Conservation (phyloP, 2,113 vertebrate genomes). For the Porphyrio hochstetteri region DNA sequence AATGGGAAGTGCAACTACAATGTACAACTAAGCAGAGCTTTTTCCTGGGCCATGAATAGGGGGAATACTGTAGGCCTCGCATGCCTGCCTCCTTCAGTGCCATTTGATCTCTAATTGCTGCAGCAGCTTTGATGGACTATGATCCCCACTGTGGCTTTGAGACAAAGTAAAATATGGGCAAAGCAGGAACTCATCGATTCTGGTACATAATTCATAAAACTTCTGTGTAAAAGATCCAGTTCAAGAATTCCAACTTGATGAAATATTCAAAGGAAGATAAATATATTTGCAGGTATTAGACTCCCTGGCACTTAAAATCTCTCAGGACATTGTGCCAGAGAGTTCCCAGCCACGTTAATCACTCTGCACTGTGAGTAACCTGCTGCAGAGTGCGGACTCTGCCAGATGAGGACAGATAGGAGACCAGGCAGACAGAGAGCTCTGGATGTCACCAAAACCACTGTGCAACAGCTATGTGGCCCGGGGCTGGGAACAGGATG, state of each 20-base stretch:
- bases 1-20: not conserved
- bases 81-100: not conserved
- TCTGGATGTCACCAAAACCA: fast-evolving
- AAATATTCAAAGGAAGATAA: slow-evolving; percentile 78
- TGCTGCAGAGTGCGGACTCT: not conserved
- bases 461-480: fast-evolving
- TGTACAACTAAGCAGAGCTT: not conserved
- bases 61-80: not conserved
- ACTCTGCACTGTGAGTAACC: not conserved
- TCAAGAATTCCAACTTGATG: slow-evolving; percentile 67
- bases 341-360: slow-evolving; percentile 21
- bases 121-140: slow-evolving; percentile 21
- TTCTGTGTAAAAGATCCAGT: slow-evolving; percentile 56
- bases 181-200: slow-evolving; percentile 59
- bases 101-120: slow-evolving; percentile 32
- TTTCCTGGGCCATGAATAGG: not conserved
- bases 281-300: slow-evolving; percentile 64
- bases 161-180: slow-evolving; percentile 42
- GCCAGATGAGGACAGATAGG: not conserved
- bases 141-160: slow-evolving; percentile 29
- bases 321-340: slow-evolving; percentile 49
- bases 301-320: slow-evolving; percentile 53
- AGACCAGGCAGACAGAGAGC: not conserved
- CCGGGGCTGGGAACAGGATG: fast-evolving
- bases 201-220: slow-evolving; percentile 73